Percentiles rank a stretch among this genome's conserved stretches.
These are phyloP conservation scores for Ylistrum balloti DNA, from an alignment of 1,140 invertebrate species.

Conservation along the genomic window DNA sequence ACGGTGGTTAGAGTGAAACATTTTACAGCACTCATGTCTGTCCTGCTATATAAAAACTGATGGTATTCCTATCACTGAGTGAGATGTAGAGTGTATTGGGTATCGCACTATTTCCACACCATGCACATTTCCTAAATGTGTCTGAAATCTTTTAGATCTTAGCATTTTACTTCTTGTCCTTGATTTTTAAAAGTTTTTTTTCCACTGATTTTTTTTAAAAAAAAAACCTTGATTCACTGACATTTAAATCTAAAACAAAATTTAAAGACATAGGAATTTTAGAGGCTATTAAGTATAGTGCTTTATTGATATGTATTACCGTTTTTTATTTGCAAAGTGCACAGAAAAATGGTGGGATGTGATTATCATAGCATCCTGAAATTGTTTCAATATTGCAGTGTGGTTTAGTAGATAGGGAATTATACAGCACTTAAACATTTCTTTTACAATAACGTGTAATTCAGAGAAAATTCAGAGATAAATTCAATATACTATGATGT, in stretches of 20 bases:
- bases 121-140: conserved; percentile 26
- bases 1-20: not conserved
- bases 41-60: not conserved
- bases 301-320: no score
- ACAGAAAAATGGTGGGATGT: no score
- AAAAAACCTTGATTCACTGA: not conserved
- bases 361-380: no score
- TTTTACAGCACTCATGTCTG: not conserved
- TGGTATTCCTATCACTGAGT: not conserved
- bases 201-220: not conserved
- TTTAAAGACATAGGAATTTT: no score
- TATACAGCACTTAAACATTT: no score
- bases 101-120: conserved; percentile 16
- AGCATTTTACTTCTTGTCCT: not conserved
- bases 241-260: not conserved
- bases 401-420: no score
- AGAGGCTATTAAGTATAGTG: no score
- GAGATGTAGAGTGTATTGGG: not conserved
- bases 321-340: no score
- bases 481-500: no score
- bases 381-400: no score
- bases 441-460: no score
- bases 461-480: no score
- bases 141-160: not conserved
- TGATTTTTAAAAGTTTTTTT: not conserved